Conservation (phyloP, 2,797 vertebrate genomes). For the Yasuhikotakia modesta region DNA sequence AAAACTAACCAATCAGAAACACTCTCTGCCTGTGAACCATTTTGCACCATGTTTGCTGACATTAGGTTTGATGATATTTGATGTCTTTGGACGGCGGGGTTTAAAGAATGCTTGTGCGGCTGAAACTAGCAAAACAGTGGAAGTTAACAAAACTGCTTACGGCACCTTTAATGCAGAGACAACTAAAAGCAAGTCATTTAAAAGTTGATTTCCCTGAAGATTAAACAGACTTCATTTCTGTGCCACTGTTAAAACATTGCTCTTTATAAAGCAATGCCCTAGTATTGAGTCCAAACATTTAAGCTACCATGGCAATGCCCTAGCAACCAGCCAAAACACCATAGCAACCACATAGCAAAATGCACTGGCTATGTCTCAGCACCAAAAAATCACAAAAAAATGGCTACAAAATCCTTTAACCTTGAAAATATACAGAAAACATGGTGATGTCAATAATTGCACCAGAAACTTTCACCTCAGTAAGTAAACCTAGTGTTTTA, state of each 20-base stretch:
- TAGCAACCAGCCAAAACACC: neutral
- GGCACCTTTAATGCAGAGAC: neutral
- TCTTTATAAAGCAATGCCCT: neutral
- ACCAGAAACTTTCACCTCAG: too few species aligned
- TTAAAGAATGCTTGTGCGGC: neutral
- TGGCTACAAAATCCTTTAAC: too few species aligned
- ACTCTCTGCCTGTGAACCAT: conserved; percentile 3
- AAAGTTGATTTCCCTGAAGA: neutral
- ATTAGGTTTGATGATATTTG: neutral
- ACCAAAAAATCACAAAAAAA: too few species aligned
- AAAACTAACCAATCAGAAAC: conserved; percentile 1
- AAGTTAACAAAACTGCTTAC: neutral
- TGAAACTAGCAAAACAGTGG: conserved; percentile 9
- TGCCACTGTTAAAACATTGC: neutral
- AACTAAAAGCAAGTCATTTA: neutral
- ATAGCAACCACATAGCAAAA: neutral
- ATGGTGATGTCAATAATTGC: too few species aligned
- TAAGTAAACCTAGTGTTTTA: too few species aligned
- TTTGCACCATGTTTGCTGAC: neutral
- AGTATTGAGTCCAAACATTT: too few species aligned
- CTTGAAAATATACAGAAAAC: too few species aligned
- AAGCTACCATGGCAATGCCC: neutral
- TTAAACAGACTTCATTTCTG: neutral
- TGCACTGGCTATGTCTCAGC: neutral
- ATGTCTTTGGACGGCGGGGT: neutral